A percentile compares a stretch with the other conserved stretches of the same genome.
Evolutionary conservation across 2,888 invertebrate genomes (phyloP).

Genomic region (Byasa hedistus): DNA sequence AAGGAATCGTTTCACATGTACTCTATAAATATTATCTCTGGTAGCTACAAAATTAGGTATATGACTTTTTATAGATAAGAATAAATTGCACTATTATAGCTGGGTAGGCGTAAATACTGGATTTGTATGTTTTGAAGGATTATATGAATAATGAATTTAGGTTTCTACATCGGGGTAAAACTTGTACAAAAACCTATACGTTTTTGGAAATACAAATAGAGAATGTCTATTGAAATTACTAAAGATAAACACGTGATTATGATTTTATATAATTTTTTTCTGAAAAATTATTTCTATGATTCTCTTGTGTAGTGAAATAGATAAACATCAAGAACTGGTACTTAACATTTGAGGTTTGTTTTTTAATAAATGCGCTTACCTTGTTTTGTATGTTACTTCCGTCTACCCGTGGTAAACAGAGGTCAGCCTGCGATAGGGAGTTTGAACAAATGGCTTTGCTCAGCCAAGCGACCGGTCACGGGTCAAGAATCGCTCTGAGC

Average conservation of each 20-base stretch:
- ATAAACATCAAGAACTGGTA: too few species aligned
- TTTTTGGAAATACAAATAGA: too few species aligned
- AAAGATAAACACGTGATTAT: too few species aligned
- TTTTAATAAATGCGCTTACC: not conserved
- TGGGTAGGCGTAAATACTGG: not conserved
- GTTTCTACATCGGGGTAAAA: not conserved
- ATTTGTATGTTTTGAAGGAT: slow-evolving; percentile 2
- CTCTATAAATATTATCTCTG: slow-evolving; percentile 10
- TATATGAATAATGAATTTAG: not conserved
- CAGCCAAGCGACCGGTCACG: slow-evolving; percentile 32
- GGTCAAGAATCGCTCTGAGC: slow-evolving; percentile 20
- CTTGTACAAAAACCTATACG: not conserved
- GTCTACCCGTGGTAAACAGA: slow-evolving; percentile 2
- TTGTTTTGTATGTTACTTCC: slow-evolving; percentile 8
- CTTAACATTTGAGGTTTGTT: not conserved
- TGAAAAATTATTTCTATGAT: too few species aligned
- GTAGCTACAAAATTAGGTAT: slow-evolving; percentile 12
- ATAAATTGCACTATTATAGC: slow-evolving; percentile 1
- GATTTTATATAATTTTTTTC: too few species aligned
- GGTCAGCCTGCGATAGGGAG: slow-evolving; percentile 31
- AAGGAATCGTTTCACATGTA: slow-evolving; percentile 24
- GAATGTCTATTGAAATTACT: too few species aligned
- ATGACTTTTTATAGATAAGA: slow-evolving; percentile 1
- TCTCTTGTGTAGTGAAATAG: too few species aligned
- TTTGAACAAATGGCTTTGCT: slow-evolving; percentile 33